Evolutionary conservation across 2,113 vertebrate genomes (phyloP).

Genomic region (Corydoras maculifer): DNA sequence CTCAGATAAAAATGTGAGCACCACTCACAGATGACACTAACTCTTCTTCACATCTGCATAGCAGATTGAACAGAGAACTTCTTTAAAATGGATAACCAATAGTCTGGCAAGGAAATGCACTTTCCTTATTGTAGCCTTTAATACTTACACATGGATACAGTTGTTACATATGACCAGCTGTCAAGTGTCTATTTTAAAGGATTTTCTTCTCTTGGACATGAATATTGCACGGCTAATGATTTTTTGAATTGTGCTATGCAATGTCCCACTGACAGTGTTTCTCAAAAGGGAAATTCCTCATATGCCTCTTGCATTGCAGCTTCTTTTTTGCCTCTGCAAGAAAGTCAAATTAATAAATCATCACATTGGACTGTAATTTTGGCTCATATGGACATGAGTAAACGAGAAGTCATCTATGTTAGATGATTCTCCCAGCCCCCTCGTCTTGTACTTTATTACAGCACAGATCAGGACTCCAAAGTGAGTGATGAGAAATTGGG

Average conservation of each 20-base stretch:
- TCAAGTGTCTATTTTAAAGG: conserved; percentile 6
- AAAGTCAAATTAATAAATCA: conserved; percentile 69
- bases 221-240: too few relatives aligned
- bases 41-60: conserved; percentile 39
- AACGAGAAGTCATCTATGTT: background rate
- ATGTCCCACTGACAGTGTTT: too few relatives aligned
- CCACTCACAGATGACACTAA: conserved; percentile 17
- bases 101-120: background rate
- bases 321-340: background rate
- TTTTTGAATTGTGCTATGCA: too few relatives aligned
- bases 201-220: too few relatives aligned
- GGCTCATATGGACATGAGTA: conserved; percentile 50
- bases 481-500: conserved; percentile 68
- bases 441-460: background rate
- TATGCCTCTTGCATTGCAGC: background rate
- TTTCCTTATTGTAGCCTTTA: background rate
- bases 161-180: background rate
- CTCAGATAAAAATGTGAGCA: conserved; percentile 39
- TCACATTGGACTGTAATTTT: conserved; percentile 51
- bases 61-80: conserved; percentile 34
- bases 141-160: conserved; percentile 4
- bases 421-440: too few relatives aligned
- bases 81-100: conserved; percentile 25
- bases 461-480: conserved; percentile 6
- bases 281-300: background rate